Base-by-base conservation (phyloP, 2,888 invertebrate species). In the Philereme transversata region DNA sequence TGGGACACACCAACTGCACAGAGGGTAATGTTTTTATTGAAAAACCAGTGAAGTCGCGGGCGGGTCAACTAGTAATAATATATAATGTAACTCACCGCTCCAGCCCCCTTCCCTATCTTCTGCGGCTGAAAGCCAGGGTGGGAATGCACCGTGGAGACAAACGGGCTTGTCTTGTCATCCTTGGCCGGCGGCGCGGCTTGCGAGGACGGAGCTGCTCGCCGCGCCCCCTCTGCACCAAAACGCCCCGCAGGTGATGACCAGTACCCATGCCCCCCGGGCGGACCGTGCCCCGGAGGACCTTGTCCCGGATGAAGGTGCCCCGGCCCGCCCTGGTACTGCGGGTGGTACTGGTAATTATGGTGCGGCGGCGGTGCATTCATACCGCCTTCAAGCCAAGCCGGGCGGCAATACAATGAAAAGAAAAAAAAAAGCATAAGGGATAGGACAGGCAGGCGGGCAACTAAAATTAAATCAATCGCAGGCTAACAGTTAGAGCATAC, bases 81-180 rank as follows among this genome's bases (percentile, higher is more conserved):
- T 22, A 22, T 3, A 22, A 2, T 22, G 22, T 3, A 22, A 88
- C 93, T 92, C 75, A 94, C 94, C 78, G 86, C 90, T 60, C 90
- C 83, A 57, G 93, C 88, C 1, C 94, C 94, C 83, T 98, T 97
- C 53, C 97, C 97, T 69, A 97, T 95, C 93, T 98, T 98, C 84
- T 98, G 98, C 8, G 99, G 99, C 70, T 97, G 96, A 88, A 98
- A 99, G 61, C 96, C 96, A 44, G 98, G 97, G 91, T 98, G 97
- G 47, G 98, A 97, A 93, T 97, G 97, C 69, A 96, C 95, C 53
- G 97, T 96, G 65, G 96, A 95, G 51, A 97, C 93, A 87, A 99
- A 99, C 22, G 98, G 98, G 84, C 96, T 97, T 70, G 96, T 95
- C 82, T 94, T 94, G 75, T 95, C 94, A 74, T 94, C 94, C 75